Base-by-base conservation (phyloP, 2,797 vertebrate species). In the Chromis chromis region DNA sequence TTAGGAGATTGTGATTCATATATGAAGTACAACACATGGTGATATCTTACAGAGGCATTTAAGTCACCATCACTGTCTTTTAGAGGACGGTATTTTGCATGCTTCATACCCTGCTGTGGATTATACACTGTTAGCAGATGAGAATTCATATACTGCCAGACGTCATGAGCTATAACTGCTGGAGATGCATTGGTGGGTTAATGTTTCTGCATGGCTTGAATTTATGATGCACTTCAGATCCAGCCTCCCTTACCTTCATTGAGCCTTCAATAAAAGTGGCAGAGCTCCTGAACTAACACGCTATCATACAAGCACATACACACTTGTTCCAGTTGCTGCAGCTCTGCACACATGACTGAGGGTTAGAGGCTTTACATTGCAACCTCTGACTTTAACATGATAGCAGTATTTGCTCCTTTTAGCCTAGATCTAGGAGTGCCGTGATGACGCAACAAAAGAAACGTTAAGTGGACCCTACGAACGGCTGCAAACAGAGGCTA, bases 81-180 rank as follows among this genome's bases (percentile, higher is more conserved):
- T 48, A 76, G 68, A 73, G 64, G 69, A 64, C 54, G 53, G 69
- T 33, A 64, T 76, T 65, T 22, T 27, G 54, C 68, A 44, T 10
- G 8, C 33, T 36, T 36, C 8, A 31, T 7, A 31, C 31, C 31
- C 31, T 31, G 77, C 53, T 73, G 55, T 60, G 58, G 0, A 31
- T 44, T 57, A 77, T 3, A 77, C 4, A 0, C 36, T 1, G 42
- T 44, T 19, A 44, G 6, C 16, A 6, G 6, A 16, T 11, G 4
- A 17, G 42, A 44, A 17, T 44, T 44, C 7, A 8, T 19, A 1
- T 17, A 19, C 42, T 24, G 19, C 31, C 42, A 27, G 40, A 56
- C 40, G 21, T 36, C 22, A 3, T 58, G n/a, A n/a, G 22, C 56
- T 4, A 3, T 12, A n/a, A 36, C 28, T 50, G 8, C 22, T 54